phyloP scores from a whole-genome alignment of 2,888 invertebrate genomes.

The Ceramica pisi region DNA sequence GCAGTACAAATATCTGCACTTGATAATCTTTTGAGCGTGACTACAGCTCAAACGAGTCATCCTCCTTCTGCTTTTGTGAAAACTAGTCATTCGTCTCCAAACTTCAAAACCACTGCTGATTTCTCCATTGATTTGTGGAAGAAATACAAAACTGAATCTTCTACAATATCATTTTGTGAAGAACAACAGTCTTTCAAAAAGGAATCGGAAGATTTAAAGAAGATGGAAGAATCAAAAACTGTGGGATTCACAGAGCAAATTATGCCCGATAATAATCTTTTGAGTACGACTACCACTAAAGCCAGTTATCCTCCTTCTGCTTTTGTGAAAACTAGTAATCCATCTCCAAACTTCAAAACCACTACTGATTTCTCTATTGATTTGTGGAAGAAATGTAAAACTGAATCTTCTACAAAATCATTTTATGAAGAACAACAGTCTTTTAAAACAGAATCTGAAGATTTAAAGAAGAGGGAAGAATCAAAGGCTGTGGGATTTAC shows the following conservation, averaged over 20 bases:
- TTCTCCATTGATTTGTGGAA: conserved; percentile 44
- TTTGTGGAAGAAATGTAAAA: conserved; percentile 43
- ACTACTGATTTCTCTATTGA: conserved; percentile 42
- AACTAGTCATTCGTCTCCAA: not conserved
- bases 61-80: conserved; percentile 25
- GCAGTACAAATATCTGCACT: not conserved
- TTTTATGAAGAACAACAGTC: not conserved
- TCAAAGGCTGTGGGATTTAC: not conserved
- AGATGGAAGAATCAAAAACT: not conserved
- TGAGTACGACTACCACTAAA: conserved; percentile 25
- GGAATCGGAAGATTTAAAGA: conserved; percentile 18
- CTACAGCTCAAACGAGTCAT: conserved; percentile 26
- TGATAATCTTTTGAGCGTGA: not conserved
- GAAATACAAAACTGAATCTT: conserved; percentile 27
- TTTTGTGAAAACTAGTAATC: conserved; percentile 7
- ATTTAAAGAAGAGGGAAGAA: conserved; percentile 13
- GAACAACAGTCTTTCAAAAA: conserved; percentile 1
- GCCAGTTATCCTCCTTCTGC: conserved; percentile 20
- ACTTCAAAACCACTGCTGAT: conserved; percentile 30
- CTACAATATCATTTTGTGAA: not conserved
- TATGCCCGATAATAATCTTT: conserved; percentile 55
- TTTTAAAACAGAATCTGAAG: conserved; percentile 12
- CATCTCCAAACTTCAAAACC: conserved; percentile 7
- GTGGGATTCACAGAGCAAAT: conserved; percentile 47
- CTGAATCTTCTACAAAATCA: not conserved